Evolutionary conservation across 2,113 vertebrate species (phyloP).

Genomic region (Vanacampus margaritifer): DNA sequence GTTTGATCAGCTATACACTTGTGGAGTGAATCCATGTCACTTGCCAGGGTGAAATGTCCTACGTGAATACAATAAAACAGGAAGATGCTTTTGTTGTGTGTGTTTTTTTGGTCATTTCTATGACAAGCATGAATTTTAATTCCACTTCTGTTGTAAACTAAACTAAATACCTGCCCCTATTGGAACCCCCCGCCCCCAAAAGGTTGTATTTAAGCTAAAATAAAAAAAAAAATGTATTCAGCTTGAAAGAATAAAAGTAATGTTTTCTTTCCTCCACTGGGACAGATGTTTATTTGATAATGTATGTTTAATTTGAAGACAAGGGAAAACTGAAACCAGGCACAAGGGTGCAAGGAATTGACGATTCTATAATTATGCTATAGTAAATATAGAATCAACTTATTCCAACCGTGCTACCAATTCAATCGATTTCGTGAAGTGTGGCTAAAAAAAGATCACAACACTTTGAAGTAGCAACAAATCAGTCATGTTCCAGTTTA

Average conservation of each 20-base stretch:
- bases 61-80: neutral
- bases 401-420: neutral
- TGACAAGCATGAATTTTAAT: neutral
- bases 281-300: neutral
- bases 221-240: neutral
- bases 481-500: neutral
- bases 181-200: neutral
- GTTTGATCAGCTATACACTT: conserved; percentile 11
- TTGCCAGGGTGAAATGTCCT: neutral
- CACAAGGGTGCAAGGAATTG: neutral
- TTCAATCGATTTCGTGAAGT: neutral
- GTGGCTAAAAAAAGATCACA: neutral
- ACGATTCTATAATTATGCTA: neutral
- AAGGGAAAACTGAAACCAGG: neutral
- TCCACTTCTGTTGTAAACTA: neutral
- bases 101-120: neutral
- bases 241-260: neutral
- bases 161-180: neutral
- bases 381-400: neutral
- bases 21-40: neutral
- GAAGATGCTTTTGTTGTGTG: neutral
- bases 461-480: neutral
- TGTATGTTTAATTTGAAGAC: neutral
- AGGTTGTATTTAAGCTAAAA: neutral
- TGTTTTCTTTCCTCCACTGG: neutral